Conservation (phyloP, 2,113 vertebrate genomes). For the Potamarius usumacintae region DNA sequence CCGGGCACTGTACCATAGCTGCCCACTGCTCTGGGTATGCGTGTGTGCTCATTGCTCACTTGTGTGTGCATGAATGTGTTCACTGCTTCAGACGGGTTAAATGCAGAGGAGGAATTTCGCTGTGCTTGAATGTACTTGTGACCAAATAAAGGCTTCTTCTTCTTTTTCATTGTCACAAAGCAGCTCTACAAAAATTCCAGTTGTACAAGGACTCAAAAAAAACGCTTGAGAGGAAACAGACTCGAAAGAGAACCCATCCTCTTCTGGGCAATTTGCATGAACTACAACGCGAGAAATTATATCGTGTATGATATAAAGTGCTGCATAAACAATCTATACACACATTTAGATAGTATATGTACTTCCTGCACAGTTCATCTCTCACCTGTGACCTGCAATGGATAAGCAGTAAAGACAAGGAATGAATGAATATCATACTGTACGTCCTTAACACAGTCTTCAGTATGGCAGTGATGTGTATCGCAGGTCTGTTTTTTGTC, state of each 20-base stretch:
- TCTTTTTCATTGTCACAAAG: too few species aligned
- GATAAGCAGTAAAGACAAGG: too few species aligned
- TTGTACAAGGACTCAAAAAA: background rate
- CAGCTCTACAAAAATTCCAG: background rate
- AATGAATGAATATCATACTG: too few species aligned
- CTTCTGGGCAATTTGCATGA: background rate
- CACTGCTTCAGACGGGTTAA: too few species aligned
- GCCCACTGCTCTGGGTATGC: too few species aligned
- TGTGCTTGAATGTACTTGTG: too few species aligned
- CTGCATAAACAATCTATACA: background rate
- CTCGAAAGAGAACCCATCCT: background rate
- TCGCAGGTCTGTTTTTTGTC: slow-evolving; percentile 93
- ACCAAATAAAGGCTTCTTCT: too few species aligned
- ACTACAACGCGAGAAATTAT: background rate
- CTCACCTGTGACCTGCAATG: too few species aligned
- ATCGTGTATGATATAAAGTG: background rate
- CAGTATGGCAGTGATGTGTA: slow-evolving; percentile 96
- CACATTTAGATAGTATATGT: background rate
- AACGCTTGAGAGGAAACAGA: background rate
- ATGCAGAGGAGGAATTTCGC: too few species aligned
- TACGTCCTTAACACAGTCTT: slow-evolving; percentile 19
- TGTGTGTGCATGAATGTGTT: too few species aligned
- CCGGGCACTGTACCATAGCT: too few species aligned
- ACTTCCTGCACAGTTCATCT: background rate
- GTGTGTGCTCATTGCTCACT: too few species aligned